Percentiles rank a stretch among this genome's conserved stretches.
Evolutionary conservation across 1,140 invertebrate genomes (phyloP).

Genomic region (Meloidogyne hapla): DNA sequence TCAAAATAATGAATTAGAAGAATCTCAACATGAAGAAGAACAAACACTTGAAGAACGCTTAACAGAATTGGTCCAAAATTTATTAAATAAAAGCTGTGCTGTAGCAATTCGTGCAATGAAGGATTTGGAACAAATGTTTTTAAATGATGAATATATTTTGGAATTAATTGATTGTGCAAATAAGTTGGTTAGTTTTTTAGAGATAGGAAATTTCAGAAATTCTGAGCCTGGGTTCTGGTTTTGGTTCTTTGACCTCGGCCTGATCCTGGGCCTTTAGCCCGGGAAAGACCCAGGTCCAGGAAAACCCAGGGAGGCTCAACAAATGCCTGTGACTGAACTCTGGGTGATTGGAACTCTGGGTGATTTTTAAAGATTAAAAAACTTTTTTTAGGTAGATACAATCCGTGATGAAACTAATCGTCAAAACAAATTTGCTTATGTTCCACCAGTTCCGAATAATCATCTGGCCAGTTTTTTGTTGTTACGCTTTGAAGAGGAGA

Average conservation of each 20-base stretch:
- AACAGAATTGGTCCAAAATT: slow-evolving; percentile 17
- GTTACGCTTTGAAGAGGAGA: slow-evolving; percentile 19
- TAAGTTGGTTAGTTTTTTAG: background rate
- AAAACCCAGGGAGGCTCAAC: too few species aligned
- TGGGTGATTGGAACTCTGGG: too few species aligned
- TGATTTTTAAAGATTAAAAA: background rate
- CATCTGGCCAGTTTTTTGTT: slow-evolving; percentile 25
- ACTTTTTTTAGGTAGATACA: background rate
- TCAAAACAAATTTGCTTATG: background rate
- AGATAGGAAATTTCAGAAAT: too few species aligned
- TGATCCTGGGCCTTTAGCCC: too few species aligned
- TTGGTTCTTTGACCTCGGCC: too few species aligned
- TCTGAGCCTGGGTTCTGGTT: too few species aligned
- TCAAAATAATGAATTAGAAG: too few species aligned
- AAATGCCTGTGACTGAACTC: too few species aligned
- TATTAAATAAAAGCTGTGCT: slow-evolving; percentile 15
- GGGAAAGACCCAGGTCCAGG: too few species aligned
- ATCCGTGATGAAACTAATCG: background rate
- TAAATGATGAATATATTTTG: background rate
- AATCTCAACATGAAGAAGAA: too few species aligned
- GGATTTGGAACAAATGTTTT: slow-evolving; percentile 3
- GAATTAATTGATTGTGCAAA: slow-evolving; percentile 19
- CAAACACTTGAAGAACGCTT: too few species aligned
- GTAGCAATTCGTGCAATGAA: slow-evolving; percentile 9
- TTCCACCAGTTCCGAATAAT: background rate